Conservation (phyloP, 2,113 vertebrate genomes). For the Echinops telfairi region DNA sequence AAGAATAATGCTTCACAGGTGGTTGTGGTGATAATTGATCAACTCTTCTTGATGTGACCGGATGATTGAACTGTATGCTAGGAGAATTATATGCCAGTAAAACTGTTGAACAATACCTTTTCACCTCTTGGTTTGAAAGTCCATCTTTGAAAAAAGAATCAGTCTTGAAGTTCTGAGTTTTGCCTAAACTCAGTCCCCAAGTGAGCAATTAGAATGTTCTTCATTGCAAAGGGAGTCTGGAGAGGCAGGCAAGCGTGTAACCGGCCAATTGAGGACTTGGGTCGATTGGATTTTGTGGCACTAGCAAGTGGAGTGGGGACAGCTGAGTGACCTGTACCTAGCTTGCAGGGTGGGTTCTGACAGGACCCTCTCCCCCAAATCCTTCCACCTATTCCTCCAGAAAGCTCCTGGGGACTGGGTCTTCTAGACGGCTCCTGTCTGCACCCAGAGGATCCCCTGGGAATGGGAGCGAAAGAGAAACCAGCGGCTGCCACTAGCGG, state of each 20-base stretch:
- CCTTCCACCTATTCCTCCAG: background rate
- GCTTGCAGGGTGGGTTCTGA: background rate
- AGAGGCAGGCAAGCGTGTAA: background rate
- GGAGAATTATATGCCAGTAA: too few species aligned
- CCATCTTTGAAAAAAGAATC: background rate
- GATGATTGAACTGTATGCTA: too few species aligned
- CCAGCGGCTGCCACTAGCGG: rapidly evolving
- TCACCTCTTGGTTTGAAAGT: background rate
- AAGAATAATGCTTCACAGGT: too few species aligned
- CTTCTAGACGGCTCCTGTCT: background rate
- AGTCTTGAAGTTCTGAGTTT: background rate
- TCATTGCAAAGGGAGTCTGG: background rate
- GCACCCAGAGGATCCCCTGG: background rate
- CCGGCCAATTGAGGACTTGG: background rate
- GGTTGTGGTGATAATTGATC: too few species aligned
- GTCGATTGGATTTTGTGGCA: background rate
- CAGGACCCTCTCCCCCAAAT: background rate
- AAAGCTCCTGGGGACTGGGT: background rate
- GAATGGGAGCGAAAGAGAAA: background rate
- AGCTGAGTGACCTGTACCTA: background rate
- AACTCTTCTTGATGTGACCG: too few species aligned
- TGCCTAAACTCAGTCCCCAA: background rate
- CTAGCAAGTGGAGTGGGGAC: rapidly evolving
- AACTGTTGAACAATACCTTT: background rate
- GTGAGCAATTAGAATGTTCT: background rate